Conservation (phyloP, 2,888 invertebrate genomes). For the Luperina nickerlii region DNA sequence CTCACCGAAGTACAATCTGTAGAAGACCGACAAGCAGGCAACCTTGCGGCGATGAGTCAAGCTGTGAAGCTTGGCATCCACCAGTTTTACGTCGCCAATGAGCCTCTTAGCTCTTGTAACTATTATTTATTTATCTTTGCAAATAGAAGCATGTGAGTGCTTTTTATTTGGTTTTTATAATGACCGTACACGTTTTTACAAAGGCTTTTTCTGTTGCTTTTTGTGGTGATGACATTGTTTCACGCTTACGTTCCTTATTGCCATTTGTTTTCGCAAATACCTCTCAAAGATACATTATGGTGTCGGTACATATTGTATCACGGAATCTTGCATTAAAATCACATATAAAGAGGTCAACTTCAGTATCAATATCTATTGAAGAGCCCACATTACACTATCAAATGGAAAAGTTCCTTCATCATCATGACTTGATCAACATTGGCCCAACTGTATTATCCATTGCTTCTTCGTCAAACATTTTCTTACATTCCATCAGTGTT, state of each 20-base stretch:
- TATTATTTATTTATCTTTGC: slow-evolving; percentile 8
- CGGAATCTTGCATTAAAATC: slow-evolving; percentile 58
- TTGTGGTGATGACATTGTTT: background rate
- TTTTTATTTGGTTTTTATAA: slow-evolving; percentile 1
- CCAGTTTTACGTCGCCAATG: no score
- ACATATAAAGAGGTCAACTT: slow-evolving; percentile 58
- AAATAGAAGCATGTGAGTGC: background rate
- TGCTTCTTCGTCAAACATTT: background rate
- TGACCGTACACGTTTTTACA: background rate
- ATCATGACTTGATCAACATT: slow-evolving; percentile 24
- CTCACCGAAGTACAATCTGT: no score
- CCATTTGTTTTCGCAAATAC: background rate
- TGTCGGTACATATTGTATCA: background rate
- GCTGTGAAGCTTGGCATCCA: no score
- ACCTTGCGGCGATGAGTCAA: no score
- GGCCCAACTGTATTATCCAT: slow-evolving; percentile 11
- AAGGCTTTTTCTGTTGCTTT: no score
- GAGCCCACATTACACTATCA: slow-evolving; percentile 38
- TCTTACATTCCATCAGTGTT: accelerated
- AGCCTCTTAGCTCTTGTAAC: no score
- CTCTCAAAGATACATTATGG: background rate
- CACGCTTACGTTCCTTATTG: no score
- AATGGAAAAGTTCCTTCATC: slow-evolving; percentile 45
- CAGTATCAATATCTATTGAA: slow-evolving; percentile 64
- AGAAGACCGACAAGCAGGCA: no score